phyloP scores from a whole-genome alignment of 2,113 vertebrate species.

The Brevimyrus niger region DNA sequence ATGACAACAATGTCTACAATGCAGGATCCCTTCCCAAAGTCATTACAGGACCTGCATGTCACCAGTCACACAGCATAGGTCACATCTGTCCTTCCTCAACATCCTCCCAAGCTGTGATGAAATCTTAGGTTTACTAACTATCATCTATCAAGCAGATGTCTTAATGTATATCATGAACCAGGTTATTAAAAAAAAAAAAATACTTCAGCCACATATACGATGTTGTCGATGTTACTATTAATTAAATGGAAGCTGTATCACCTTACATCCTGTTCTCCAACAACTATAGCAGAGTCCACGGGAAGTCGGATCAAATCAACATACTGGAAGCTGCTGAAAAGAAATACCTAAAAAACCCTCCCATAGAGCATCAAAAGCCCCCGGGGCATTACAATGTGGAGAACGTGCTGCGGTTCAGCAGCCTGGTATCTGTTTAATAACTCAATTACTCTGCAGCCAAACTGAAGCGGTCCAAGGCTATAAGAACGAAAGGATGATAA shows the following conservation, averaged over 20 bases:
- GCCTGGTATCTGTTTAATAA: neutral
- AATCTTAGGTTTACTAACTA: neutral
- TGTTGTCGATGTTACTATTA: neutral
- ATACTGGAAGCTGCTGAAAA: neutral
- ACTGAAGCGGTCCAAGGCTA: neutral
- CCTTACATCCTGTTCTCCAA: neutral
- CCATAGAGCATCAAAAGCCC: neutral
- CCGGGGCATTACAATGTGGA: neutral
- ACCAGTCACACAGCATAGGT: neutral
- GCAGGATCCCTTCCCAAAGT: neutral
- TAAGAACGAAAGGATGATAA: neutral
- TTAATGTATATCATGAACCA: neutral
- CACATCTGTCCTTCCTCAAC: slow-evolving; percentile 4
- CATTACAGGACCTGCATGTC: neutral
- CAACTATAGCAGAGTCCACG: neutral
- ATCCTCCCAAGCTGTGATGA: neutral
- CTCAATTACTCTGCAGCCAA: neutral
- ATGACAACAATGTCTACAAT: neutral
- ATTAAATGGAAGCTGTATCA: neutral
- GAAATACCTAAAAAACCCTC: neutral
- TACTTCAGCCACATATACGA: neutral
- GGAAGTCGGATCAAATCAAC: neutral
- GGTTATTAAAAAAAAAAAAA: neutral
- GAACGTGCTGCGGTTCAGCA: neutral
- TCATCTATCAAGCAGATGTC: neutral